phyloP scores from a whole-genome alignment of 1,140 invertebrate species.

The Heliconius melpomene region DNA sequence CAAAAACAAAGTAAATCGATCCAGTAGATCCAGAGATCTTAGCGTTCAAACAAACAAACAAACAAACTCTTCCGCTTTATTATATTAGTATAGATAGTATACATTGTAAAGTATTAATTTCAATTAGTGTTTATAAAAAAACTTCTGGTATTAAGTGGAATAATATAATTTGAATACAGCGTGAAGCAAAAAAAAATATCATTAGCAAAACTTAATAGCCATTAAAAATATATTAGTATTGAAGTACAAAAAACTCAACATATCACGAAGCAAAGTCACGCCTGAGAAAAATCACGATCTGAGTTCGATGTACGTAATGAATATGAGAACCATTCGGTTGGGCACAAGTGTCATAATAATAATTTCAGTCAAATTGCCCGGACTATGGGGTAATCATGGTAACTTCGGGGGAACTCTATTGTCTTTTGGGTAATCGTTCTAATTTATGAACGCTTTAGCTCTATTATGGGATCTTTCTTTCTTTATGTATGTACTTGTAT shows the following conservation, averaged over 20 bases:
- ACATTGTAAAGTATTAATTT: too few species aligned
- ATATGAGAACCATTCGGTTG: slow-evolving; percentile 39
- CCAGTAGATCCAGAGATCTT: too few species aligned
- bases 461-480: not conserved
- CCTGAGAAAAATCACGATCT: slow-evolving; percentile 38
- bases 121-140: too few species aligned
- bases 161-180: not conserved
- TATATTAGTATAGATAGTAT: too few species aligned
- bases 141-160: too few species aligned
- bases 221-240: slow-evolving; percentile 7
- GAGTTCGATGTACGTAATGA: slow-evolving; percentile 49
- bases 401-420: slow-evolving; percentile 1
- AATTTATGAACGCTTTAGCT: not conserved
- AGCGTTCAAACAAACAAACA: too few species aligned
- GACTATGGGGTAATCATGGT: slow-evolving; percentile 21
- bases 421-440: slow-evolving; percentile 2
- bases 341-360: slow-evolving; percentile 36
- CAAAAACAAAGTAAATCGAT: too few species aligned
- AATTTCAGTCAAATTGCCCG: slow-evolving; percentile 26
- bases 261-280: slow-evolving; percentile 36
- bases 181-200: not conserved
- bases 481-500: not conserved
- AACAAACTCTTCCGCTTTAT: too few species aligned
- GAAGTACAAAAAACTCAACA: not conserved
- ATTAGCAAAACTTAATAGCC: not conserved